A percentile compares a stretch with the other conserved stretches of the same genome.
Conservation (phyloP, 1,140 invertebrate species). For the Metaphire vulgaris region DNA sequence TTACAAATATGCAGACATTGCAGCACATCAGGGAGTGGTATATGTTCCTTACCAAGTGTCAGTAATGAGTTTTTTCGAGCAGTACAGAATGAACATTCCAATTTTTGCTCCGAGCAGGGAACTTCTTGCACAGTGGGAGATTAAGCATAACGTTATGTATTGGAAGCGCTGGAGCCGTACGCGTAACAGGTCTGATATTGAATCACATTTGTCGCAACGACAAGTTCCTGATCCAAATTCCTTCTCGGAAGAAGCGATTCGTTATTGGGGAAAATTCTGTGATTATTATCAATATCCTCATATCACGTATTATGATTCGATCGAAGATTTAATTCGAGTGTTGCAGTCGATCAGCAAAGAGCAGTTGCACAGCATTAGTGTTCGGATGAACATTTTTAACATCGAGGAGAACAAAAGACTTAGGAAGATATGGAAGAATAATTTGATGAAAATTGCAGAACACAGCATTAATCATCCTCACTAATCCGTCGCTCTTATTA, state of each 20-base stretch:
- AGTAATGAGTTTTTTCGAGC: slow-evolving; percentile 24
- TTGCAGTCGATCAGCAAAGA: slow-evolving; percentile 2
- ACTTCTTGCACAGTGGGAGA: slow-evolving; percentile 20
- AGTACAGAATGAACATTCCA: slow-evolving; percentile 28
- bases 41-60: slow-evolving; percentile 30
- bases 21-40: slow-evolving; percentile 27
- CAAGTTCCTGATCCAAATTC: slow-evolving; percentile 25
- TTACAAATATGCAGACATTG: slow-evolving; percentile 14
- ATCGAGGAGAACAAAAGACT: not conserved
- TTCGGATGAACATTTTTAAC: not conserved
- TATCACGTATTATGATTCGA: slow-evolving; percentile 17
- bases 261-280: slow-evolving; percentile 29
- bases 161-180: slow-evolving; percentile 6
- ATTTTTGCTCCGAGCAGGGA: slow-evolving; percentile 30
- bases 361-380: slow-evolving; percentile 9
- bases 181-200: slow-evolving; percentile 1
- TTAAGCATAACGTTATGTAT: slow-evolving; percentile 11
- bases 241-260: not conserved
- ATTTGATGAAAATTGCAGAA: slow-evolving; percentile 1
- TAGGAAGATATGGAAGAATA: slow-evolving; percentile 3
- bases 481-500: too few relatives aligned
- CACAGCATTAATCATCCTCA: slow-evolving; percentile 1
- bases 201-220: slow-evolving; percentile 6
- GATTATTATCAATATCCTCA: slow-evolving; percentile 27
- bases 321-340: slow-evolving; percentile 24